Conservation (phyloP, 2,797 vertebrate genomes). For the Chloroceryle inda region DNA sequence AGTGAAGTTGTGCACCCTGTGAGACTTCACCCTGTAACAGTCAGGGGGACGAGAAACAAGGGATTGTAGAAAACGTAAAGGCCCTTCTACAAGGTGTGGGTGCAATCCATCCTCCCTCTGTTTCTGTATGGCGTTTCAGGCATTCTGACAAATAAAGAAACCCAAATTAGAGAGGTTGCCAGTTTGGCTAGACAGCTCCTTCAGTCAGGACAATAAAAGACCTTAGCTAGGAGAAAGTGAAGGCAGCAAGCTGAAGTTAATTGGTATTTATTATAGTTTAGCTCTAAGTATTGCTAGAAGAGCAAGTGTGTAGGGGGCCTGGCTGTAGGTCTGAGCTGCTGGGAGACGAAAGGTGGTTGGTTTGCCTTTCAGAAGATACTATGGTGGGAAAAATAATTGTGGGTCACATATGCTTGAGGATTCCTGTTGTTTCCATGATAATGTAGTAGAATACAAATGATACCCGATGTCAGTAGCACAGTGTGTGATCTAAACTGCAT, state of each 20-base stretch:
- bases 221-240: background rate
- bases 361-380: background rate
- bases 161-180: background rate
- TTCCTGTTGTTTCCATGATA: background rate
- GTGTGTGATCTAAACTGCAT: accelerated
- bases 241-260: background rate
- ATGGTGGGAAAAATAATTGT: background rate
- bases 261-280: too few species aligned
- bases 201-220: background rate
- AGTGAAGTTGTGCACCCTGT: background rate
- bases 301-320: background rate
- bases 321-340: background rate
- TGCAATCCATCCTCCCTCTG: accelerated
- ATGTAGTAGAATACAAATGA: background rate
- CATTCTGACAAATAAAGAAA: accelerated
- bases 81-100: accelerated
- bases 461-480: accelerated
- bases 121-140: accelerated
- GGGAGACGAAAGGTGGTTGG: background rate
- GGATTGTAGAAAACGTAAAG: too few species aligned
- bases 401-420: accelerated
- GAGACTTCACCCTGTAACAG: accelerated
- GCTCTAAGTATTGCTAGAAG: background rate
- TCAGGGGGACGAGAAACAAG: accelerated
- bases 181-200: background rate